Evolutionary conservation across 2,113 vertebrate genomes (phyloP), one percentile per base, ranked within the genome.

Genomic region (Ciconia boyciana): DNA sequence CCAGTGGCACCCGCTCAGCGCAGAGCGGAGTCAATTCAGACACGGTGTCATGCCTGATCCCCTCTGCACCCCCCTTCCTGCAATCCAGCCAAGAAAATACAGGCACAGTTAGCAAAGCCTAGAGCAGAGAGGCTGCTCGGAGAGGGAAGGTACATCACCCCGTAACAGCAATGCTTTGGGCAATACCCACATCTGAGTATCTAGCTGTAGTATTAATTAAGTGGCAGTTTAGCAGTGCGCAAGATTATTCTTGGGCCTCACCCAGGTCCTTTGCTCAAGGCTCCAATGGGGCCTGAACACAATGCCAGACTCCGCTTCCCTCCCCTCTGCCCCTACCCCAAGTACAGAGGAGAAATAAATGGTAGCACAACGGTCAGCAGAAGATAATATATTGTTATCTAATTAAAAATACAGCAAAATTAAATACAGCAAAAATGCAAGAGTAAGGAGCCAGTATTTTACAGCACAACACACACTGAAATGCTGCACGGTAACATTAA

Each of bases 351-450:
- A 87, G 89, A 93, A 93, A 96, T 87, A 80, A 96, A 95, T 8
- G 71, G 89, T 86, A 95, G 93, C 91, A 97, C 96, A 92, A 94
- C 2, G 0, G 76, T 82, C 87, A 84, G 96, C 92, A 84, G 94
- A 94, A 96, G 82, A 92, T 24, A 60, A 94, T 96, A 83, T 94
- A 96, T 97, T 96, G 94, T 94, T 83, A 91, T 49, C 95, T 95
- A 97, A 96, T 96, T 84, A 94, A 94, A 96, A 96, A 93, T 96
- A 97, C 97, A 96, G 92, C 85, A 48, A 94, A 97, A 96, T 95
- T 92, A 97, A 96, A 95, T 93, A 97, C 94, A 96, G 88, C 83
- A 84, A 91, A 94, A 96, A 88, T 8, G 81, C 94, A 60, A 84
- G 95, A 92, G 68, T 12, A 75, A 90, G 91, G 94, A 96, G 89